Evolutionary conservation across 2,797 vertebrate genomes (phyloP).

Genomic region (Dallia pectoralis): DNA sequence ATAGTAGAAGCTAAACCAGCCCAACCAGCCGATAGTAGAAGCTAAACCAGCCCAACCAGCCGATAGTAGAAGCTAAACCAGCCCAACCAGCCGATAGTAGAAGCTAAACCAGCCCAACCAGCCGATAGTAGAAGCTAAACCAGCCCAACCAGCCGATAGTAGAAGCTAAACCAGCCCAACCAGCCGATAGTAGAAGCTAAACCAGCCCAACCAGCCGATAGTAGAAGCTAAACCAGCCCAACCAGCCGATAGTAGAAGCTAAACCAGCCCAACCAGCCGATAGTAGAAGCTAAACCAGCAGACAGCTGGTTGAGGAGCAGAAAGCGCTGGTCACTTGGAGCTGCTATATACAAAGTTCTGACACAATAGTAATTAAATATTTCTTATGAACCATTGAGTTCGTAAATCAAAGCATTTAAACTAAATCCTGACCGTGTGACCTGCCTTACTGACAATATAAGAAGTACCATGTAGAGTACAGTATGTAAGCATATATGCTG

Average conservation of each 20-base stretch:
- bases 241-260: no score
- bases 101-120: constrained; percentile 50
- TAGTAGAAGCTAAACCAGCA: no score
- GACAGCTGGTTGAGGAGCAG: constrained; percentile 57
- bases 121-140: no score
- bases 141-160: no score
- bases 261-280: no score
- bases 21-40: constrained; percentile 39
- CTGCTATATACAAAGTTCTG: background rate
- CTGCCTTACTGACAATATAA: constrained; percentile 50
- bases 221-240: no score
- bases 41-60: constrained; percentile 48
- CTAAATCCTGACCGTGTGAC: constrained; percentile 49
- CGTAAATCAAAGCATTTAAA: constrained; percentile 45
- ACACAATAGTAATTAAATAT: background rate
- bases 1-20: constrained; percentile 56
- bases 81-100: constrained; percentile 37
- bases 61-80: constrained; percentile 56
- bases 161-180: no score
- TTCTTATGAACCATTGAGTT: constrained; percentile 46
- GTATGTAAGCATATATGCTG: constrained; percentile 47
- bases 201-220: no score
- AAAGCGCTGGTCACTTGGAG: background rate
- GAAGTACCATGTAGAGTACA: constrained; percentile 72
- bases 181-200: no score